A percentile compares a stretch with the other conserved stretches of the same genome.
These are phyloP conservation scores for Zele albiditarsus DNA, from an alignment of 2,888 invertebrate genomes.

Conservation along the genomic window DNA sequence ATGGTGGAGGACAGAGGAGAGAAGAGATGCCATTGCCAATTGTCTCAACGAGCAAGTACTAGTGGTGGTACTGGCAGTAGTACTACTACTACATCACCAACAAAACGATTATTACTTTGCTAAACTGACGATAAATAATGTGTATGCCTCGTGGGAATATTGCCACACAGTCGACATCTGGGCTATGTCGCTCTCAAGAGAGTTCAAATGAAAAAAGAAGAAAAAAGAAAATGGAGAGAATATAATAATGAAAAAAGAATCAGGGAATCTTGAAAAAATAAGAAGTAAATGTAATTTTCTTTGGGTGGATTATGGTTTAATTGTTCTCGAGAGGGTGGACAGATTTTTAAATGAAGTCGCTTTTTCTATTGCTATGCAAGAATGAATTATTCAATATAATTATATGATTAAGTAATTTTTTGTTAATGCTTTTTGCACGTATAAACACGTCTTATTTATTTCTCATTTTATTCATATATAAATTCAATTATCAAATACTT, in stretches of 20 bases:
- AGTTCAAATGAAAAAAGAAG: conserved; percentile 4
- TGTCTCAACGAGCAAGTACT: conserved; percentile 28
- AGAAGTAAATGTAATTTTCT: background rate
- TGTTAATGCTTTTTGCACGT: too few species aligned
- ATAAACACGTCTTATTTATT: too few species aligned
- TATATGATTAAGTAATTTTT: too few species aligned
- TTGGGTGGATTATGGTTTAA: background rate
- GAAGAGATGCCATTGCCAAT: conserved; percentile 25
- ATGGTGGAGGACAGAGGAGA: background rate
- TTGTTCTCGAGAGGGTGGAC: background rate
- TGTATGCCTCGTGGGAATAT: conserved; percentile 34
- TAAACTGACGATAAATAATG: conserved; percentile 55
- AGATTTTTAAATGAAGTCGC: background rate
- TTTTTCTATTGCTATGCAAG: too few species aligned
- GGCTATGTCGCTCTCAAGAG: conserved; percentile 17
- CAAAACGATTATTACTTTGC: conserved; percentile 51
- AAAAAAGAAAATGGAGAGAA: background rate
- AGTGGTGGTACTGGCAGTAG: conserved; percentile 5
- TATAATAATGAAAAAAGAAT: background rate
- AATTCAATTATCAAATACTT: too few species aligned
- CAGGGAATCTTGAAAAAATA: background rate
- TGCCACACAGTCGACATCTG: conserved; percentile 10
- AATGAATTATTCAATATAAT: too few species aligned
- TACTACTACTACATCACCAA: conserved; percentile 31
- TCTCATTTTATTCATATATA: too few species aligned